phyloP scores from a whole-genome alignment of 2,888 invertebrate genomes.

The Drosophila paramelanica region DNA sequence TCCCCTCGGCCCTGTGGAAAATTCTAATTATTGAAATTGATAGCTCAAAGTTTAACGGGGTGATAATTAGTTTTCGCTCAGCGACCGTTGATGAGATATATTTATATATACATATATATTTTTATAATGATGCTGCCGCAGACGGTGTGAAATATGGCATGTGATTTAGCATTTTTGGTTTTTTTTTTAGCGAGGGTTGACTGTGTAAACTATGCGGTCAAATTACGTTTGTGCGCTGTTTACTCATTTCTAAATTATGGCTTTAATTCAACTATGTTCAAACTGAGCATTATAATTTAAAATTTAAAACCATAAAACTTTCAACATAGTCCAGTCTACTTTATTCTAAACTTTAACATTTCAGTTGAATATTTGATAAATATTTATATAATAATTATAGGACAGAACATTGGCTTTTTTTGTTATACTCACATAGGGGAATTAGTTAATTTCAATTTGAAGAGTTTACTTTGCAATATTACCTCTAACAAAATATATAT shows the following conservation, averaged over 20 bases:
- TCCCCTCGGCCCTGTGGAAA: conserved; percentile 21
- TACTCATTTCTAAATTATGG: background rate
- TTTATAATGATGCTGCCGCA: conserved; percentile 2
- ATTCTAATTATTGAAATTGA: conserved; percentile 73
- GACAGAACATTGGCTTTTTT: too few species aligned
- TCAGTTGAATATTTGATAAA: too few species aligned
- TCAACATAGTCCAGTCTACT: too few species aligned
- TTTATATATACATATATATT: conserved; percentile 5
- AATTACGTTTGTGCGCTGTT: background rate
- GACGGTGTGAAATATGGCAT: conserved; percentile 24
- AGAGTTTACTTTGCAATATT: background rate
- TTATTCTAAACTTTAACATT: too few species aligned
- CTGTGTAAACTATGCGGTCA: background rate
- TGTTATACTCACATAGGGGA: too few species aligned
- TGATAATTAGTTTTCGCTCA: conserved; percentile 61
- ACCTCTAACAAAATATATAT: background rate
- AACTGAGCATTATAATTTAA: background rate
- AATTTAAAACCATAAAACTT: too few species aligned
- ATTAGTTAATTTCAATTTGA: too few species aligned
- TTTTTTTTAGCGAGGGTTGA: background rate
- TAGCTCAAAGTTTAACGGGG: conserved; percentile 50
- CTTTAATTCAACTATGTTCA: background rate
- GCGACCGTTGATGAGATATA: conserved; percentile 29
- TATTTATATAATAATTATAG: too few species aligned
- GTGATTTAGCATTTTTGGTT: conserved; percentile 18